These are phyloP conservation scores for Parauchenoglanis ngamensis DNA, from an alignment of 2,797 vertebrate species.

Conservation along the genomic window DNA sequence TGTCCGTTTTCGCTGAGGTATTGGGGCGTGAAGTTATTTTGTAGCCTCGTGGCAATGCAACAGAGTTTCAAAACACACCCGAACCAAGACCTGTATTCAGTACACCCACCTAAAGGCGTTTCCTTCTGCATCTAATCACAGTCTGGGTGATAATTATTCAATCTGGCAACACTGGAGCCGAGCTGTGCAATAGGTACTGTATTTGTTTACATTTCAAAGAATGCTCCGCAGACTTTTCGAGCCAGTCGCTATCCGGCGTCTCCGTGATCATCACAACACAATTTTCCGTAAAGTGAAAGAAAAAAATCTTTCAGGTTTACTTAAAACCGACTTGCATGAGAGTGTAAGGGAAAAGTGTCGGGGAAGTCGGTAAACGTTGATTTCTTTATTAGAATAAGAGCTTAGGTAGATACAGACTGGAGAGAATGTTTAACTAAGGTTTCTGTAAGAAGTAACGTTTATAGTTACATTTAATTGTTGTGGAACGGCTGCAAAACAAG, in stretches of 20 bases:
- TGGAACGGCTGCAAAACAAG: not conserved
- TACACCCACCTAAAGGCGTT: not conserved
- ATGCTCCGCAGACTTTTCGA: not conserved
- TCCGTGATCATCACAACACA: not conserved
- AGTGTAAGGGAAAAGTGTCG: not conserved
- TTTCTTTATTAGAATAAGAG: not conserved
- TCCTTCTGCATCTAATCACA: not conserved
- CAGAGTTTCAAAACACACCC: not conserved
- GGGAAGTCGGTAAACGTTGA: not conserved
- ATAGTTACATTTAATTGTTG: not conserved
- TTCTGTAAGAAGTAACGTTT: not conserved
- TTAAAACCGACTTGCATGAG: not conserved
- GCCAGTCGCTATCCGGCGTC: not conserved
- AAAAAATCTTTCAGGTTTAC: not conserved
- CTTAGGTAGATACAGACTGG: too few species aligned
- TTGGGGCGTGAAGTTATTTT: not conserved
- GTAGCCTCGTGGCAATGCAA: not conserved
- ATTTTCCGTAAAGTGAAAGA: not conserved
- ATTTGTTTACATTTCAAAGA: not conserved
- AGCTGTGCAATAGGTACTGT: not conserved
- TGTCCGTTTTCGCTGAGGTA: not conserved
- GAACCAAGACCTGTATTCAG: not conserved
- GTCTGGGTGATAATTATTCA: not conserved
- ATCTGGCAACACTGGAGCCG: not conserved
- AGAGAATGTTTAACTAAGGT: not conserved